Conservation (phyloP, 1,140 invertebrate species). For the Papilio machaon region DNA sequence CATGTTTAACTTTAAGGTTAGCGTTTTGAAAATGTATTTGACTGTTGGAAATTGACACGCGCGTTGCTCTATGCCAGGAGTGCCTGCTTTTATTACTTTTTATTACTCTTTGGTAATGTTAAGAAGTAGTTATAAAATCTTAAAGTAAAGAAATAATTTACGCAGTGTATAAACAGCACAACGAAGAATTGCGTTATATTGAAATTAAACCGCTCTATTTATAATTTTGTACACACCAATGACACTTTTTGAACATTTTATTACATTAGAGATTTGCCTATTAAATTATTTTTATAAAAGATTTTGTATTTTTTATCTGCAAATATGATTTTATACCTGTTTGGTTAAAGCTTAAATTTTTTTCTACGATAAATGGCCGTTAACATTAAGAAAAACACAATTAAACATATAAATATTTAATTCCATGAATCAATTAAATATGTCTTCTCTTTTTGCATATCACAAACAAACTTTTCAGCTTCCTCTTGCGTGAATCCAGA, state of each 20-base stretch:
- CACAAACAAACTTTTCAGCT: constrained; percentile 66
- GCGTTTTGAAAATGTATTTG: constrained; percentile 26
- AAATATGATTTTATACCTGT: too few species aligned
- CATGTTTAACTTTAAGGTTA: constrained; percentile 32
- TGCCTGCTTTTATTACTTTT: constrained; percentile 66
- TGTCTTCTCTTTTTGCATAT: constrained; percentile 76
- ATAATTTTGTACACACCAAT: constrained; percentile 79
- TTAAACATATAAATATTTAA: constrained; percentile 52
- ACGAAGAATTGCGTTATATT: constrained; percentile 70
- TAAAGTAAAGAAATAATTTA: constrained; percentile 29
- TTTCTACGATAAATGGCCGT: too few species aligned
- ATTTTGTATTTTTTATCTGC: constrained; percentile 48
- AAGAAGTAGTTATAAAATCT: constrained; percentile 21
- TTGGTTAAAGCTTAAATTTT: too few species aligned
- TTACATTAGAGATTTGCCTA: constrained; percentile 77
- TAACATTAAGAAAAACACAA: constrained; percentile 20
- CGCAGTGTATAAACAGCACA: constrained; percentile 59
- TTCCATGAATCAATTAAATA: constrained; percentile 83
- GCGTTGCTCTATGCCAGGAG: constrained; percentile 63
- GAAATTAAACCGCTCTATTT: constrained; percentile 65
- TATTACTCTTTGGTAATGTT: constrained; percentile 37
- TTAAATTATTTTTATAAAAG: constrained; percentile 82
- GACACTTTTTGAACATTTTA: constrained; percentile 81
- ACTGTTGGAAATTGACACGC: constrained; percentile 32
- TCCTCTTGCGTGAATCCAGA: constrained; percentile 66